Evolutionary conservation across 2,113 vertebrate species (phyloP), one percentile per base, ranked within the genome.

Genomic region (Bostrychus sinensis): DNA sequence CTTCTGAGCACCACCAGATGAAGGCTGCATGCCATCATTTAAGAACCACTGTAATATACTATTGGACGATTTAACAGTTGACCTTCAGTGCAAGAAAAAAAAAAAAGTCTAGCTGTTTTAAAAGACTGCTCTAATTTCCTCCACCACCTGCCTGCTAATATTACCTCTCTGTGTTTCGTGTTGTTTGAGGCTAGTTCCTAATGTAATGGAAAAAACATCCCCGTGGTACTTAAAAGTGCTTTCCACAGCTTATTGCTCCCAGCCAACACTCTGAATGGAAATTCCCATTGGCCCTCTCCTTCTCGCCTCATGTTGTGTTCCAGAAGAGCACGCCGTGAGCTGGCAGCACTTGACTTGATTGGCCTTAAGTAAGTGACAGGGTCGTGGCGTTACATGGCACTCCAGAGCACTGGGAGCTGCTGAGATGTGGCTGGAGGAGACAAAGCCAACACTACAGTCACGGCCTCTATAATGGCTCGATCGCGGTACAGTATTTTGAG

Each of bases 271-370:
- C 42, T n/a, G 9, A 46, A 11, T 42, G 28, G 37, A 54, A 70
- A 83, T 57, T 56, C 50, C 61, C 56, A 7, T 41, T 14, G 28
- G 63, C 42, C 51, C 58, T 14, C 62, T 48, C 55, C 9, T 23
- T 1, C 48, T 68, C 19, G 4, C 48, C 43, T 72, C 64, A 25
- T 59, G 39, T 23, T 14, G 43, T 56, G 51, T 71, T 66, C 73
- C 58, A 19, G 34, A 62, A 76, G 25, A 56, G 23, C 60, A n/a
- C 60, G 10, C 73, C 77, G 42, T 20, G 67, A 77, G 37, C 41
- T 73, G 62, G 67, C 62, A 69, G 61, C 75, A 64, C 73, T 81
- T 72, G 75, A 73, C 62, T 50, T 60, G 71, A 84, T 77, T 75
- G 78, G 28, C 66, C 55, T 59, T 64, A 71, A 80, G 71, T 83